Evolutionary conservation across 2,113 vertebrate genomes (phyloP).

Genomic region (Arizona elegans): DNA sequence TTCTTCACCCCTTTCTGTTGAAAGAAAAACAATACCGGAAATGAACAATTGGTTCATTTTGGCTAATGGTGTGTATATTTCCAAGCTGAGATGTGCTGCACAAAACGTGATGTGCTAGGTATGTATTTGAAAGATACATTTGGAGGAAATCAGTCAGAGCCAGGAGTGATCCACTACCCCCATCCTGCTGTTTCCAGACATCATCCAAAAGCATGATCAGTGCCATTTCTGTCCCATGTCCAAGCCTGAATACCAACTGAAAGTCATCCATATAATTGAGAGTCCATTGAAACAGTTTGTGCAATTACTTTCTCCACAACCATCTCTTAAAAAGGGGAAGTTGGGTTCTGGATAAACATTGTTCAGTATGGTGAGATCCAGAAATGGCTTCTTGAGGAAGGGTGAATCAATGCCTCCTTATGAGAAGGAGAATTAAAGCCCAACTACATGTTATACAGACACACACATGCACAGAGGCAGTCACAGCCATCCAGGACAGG

Average conservation of each 20-base stretch:
- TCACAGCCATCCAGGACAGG: neutral
- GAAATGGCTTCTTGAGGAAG: neutral
- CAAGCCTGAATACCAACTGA: neutral
- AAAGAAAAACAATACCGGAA: neutral
- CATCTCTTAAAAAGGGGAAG: neutral
- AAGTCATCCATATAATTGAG: neutral
- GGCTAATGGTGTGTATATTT: neutral
- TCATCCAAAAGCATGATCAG: neutral
- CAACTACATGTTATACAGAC: neutral
- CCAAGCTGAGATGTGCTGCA: neutral
- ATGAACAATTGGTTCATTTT: neutral
- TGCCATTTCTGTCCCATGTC: neutral
- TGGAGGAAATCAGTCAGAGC: neutral
- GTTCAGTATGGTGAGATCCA: neutral
- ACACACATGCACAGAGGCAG: neutral
- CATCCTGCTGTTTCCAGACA: neutral
- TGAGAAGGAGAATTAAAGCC: neutral
- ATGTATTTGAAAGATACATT: neutral
- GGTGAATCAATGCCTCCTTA: neutral
- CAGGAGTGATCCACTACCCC: neutral
- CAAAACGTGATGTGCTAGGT: neutral
- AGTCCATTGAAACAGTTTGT: neutral
- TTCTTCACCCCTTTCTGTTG: neutral
- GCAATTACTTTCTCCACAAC: neutral
- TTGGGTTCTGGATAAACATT: neutral